These are phyloP conservation scores for Molossus alvarezi DNA, from an alignment of 2,797 vertebrate species.

Conservation along the genomic window DNA sequence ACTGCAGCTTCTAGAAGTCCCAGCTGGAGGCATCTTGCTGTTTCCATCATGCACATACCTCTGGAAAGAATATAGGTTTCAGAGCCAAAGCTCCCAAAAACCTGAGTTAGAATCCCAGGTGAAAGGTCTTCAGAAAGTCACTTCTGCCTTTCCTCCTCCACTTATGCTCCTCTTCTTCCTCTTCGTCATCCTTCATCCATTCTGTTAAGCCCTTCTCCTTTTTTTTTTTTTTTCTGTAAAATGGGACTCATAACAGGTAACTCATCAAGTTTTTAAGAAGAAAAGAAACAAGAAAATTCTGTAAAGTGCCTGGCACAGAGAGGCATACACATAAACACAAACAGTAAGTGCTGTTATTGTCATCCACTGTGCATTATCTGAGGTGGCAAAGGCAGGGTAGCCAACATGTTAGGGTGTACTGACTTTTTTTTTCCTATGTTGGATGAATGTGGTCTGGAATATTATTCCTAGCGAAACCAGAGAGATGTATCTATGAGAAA, in stretches of 20 bases:
- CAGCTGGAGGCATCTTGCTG: not conserved
- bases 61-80: not conserved
- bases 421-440: not conserved
- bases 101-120: not conserved
- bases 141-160: not conserved
- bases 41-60: not conserved
- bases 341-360: not conserved
- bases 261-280: not conserved
- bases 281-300: not conserved
- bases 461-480: not conserved
- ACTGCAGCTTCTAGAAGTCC: not conserved
- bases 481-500: not conserved
- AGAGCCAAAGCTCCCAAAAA: not conserved
- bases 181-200: not conserved
- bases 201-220: not conserved
- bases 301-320: not conserved
- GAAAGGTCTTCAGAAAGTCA: not conserved
- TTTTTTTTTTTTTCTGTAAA: not conserved
- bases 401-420: not conserved
- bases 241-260: not conserved
- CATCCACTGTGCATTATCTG: rapidly evolving
- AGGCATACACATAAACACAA: not conserved
- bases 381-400: not conserved
- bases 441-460: not conserved
- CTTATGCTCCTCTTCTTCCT: not conserved